These are phyloP conservation scores for Coelopa pilipes DNA, from an alignment of 2,888 invertebrate genomes.

Conservation along the genomic window DNA sequence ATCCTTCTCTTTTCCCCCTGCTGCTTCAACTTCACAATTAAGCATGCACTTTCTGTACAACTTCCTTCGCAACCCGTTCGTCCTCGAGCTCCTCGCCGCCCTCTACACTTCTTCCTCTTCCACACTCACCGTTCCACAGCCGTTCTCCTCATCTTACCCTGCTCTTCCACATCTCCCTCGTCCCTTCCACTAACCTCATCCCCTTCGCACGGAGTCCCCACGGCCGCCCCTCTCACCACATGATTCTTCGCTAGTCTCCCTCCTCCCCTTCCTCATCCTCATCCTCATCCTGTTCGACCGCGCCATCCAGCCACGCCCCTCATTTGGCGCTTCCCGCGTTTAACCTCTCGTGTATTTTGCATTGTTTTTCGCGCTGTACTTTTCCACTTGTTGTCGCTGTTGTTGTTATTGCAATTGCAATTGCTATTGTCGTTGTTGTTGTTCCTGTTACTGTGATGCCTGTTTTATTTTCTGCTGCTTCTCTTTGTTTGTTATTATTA, in stretches of 20 bases:
- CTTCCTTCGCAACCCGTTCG: conserved; percentile 20
- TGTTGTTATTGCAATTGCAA: no score
- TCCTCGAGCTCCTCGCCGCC: neutral
- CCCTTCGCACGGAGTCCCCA: neutral
- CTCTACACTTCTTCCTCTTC: neutral
- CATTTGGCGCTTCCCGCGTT: conserved; percentile 6
- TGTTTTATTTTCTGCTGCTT: conserved; percentile 9
- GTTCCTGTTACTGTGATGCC: neutral
- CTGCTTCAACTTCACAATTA: conserved; percentile 38
- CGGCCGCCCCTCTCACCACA: neutral
- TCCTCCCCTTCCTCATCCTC: neutral
- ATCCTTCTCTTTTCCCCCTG: neutral
- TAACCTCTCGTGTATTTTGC: conserved; percentile 38
- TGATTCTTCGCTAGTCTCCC: neutral
- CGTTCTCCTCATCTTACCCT: conserved; percentile 6
- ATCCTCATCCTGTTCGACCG: neutral
- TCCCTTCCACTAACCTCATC: neutral
- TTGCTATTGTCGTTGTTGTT: no score
- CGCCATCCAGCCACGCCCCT: neutral
- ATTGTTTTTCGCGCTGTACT: conserved; percentile 40
- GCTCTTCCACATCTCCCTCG: neutral
- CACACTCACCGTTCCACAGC: no score
- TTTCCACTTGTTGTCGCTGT: conserved; percentile 28
- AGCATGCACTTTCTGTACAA: conserved; percentile 32
- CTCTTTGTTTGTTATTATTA: conserved; percentile 10